Base-by-base conservation (phyloP, 2,113 vertebrate species). In the Gymnorhina tibicen region DNA sequence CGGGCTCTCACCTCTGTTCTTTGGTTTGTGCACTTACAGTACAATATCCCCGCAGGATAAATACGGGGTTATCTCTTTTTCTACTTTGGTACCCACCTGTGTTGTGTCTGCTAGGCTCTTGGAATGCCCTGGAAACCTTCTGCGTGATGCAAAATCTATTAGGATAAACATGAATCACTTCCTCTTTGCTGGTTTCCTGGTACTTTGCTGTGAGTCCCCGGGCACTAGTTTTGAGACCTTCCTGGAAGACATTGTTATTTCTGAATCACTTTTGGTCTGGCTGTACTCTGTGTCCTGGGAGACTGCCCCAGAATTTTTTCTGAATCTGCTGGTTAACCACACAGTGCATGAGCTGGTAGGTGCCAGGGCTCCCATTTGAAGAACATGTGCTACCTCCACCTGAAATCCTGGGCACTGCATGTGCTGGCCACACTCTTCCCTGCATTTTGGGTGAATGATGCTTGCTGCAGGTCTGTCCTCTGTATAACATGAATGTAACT, bases 221-320 rank as follows among this genome's bases (percentile, higher is more conserved):
- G 78, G n/a, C 26, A 19, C 23, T 63, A 33, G 9, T 69, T 77
- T 80, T 74, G 79, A 92, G 84, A 83, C 16, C 72, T 84, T 93
- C 72, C 68, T 86, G 85, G 85, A 88, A 93, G 85, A 73, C 26
- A n/a, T 46, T 62, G 37, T 69, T 89, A 72, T 91, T 97, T 74
- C 60, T 53, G 66, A 81, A 46, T 53, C 74, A 62, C 28, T 72
- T 79, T 69, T 55, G 23, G 42, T 80, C 88, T 93, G 82, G 46
- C 78, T 69, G 83, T 86, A 69, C 63, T 79, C 72, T 1, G 2
- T 56, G 52, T 79, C 78, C 82, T 83, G 67, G 42, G 82, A 92
- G 53, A 53, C 49, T 50, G 32, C 12, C 53, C 27, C 41, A 88
- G 83, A 33, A 23, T 23, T 30, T 92, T 92, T 89, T 85, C 33